Conservation (phyloP, 1,140 invertebrate species). For the Drosophila ficusphila region DNA sequence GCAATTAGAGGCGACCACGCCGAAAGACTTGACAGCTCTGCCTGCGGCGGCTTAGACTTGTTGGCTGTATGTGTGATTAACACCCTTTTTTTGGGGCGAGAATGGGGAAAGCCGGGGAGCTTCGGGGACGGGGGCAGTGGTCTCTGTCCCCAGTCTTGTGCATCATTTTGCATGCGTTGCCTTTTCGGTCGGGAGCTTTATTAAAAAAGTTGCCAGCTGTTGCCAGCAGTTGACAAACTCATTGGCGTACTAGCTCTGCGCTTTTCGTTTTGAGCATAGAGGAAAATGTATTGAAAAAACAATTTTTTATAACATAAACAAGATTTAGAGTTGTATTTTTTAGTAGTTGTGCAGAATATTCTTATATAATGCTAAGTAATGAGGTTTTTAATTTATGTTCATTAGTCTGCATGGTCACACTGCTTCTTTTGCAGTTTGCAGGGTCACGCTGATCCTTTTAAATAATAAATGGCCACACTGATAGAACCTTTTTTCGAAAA, state of each 20-base stretch:
- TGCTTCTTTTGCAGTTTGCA: neutral
- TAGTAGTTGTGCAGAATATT: too few species aligned
- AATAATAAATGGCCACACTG: too few species aligned
- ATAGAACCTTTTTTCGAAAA: too few species aligned
- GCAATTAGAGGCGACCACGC: slow-evolving; percentile 48
- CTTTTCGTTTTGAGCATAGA: neutral
- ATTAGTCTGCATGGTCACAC: neutral
- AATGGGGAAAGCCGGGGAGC: neutral
- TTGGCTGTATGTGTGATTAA: slow-evolving; percentile 45
- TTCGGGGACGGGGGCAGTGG: neutral
- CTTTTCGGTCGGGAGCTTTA: slow-evolving; percentile 54
- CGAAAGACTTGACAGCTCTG: slow-evolving; percentile 43
- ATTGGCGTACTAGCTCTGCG: slow-evolving; percentile 35
- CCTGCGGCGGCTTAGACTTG: slow-evolving; percentile 39
- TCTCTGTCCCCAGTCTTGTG: slow-evolving; percentile 46
- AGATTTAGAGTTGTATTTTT: too few species aligned
- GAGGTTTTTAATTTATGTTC: neutral
- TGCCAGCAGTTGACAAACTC: slow-evolving; percentile 76
- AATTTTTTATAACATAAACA: neutral
- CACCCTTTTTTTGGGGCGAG: slow-evolving; percentile 20
- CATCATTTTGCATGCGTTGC: slow-evolving; percentile 68
- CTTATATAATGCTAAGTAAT: neutral
- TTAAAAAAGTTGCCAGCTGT: slow-evolving; percentile 75
- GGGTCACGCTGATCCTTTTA: neutral
- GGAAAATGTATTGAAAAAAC: neutral